phyloP scores from a whole-genome alignment of 2,113 vertebrate genomes.

The Plestiodon gilberti region DNA sequence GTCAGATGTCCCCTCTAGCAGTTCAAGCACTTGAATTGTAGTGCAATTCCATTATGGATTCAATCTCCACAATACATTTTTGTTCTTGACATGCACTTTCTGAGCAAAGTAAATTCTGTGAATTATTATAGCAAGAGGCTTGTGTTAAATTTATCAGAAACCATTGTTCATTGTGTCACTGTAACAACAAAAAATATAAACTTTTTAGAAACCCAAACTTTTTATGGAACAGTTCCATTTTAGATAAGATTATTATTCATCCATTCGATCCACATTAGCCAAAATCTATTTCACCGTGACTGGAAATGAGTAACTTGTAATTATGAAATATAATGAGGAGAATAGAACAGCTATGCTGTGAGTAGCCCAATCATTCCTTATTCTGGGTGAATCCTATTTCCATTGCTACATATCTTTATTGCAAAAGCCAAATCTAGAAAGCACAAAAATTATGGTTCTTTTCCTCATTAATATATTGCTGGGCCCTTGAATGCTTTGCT shows the following conservation, averaged over 20 bases:
- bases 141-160: not conserved
- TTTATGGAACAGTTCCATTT: not conserved
- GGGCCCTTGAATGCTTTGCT: not conserved
- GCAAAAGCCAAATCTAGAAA: not conserved
- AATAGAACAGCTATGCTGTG: conserved; percentile 24
- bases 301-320: conserved; percentile 17
- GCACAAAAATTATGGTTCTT: not conserved
- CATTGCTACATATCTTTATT: not conserved
- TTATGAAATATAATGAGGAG: conserved; percentile 34
- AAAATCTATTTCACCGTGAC: conserved; percentile 5
- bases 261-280: conserved; percentile 5
- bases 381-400: not conserved
- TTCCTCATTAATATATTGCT: not conserved
- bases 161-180: not conserved
- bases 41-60: not conserved
- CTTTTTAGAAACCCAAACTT: not conserved
- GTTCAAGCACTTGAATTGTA: not conserved
- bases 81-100: fast-evolving
- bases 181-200: not conserved
- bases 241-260: conserved; percentile 19
- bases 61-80: not conserved
- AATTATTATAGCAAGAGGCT: not conserved
- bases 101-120: conserved; percentile 12
- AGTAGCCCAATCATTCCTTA: conserved; percentile 16
- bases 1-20: not conserved